phyloP scores from a whole-genome alignment of 2,888 invertebrate species.

The Lumbricus terrestris region DNA sequence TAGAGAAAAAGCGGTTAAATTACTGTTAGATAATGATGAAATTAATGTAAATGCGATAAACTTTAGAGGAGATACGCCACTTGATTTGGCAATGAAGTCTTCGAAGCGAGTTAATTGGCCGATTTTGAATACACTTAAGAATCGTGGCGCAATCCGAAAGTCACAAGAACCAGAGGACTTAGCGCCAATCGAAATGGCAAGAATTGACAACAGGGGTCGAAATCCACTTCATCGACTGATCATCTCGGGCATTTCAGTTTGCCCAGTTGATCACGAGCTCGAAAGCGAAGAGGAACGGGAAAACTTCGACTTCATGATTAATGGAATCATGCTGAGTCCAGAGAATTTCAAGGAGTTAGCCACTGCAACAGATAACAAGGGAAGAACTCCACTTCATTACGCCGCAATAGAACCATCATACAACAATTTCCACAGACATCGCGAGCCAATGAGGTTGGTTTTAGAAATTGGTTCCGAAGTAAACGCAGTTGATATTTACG shows the following conservation, averaged over 20 bases:
- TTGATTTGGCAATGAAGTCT: neutral
- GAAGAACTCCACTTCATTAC: neutral
- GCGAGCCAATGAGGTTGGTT: neutral
- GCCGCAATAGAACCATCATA: neutral
- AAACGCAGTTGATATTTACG: too few species aligned
- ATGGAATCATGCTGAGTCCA: neutral
- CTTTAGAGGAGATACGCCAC: neutral
- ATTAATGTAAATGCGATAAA: neutral
- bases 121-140: neutral
- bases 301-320: too few species aligned
- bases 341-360: neutral
- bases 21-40: neutral
- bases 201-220: too few species aligned
- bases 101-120: too few species aligned
- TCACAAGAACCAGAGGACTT: too few species aligned
- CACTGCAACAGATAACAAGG: neutral
- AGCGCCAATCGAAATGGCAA: too few species aligned
- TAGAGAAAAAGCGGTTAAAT: neutral
- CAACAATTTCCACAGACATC: neutral
- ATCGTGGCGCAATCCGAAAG: neutral
- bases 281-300: too few species aligned
- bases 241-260: too few species aligned
- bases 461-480: too few species aligned
- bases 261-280: too few species aligned
- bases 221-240: too few species aligned